Base-by-base conservation (phyloP, 2,888 invertebrate species). In the Minunthozetes semirufus region DNA sequence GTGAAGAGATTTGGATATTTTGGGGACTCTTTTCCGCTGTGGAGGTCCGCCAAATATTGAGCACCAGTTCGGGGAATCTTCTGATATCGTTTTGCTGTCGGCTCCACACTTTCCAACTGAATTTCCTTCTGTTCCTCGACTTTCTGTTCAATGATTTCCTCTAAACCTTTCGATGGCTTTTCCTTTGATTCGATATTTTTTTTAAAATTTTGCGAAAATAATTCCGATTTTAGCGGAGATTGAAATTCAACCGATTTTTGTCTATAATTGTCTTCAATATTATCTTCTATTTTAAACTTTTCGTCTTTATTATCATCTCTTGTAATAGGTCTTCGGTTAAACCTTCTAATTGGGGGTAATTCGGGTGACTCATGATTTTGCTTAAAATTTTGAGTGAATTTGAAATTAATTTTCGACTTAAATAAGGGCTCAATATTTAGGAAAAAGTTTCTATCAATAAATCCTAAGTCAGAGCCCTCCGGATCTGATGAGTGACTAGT, bases 41-140 rank as follows among this genome's bases (percentile, higher is more conserved):
- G 50, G 38, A 75, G 53, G 33, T 72, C 46, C 3, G 9, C 27
- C 25, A 75, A 46, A 48, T 75, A 72, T 48, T 75, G 59, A 27
- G 38, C 38, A n/a, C 56, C 74, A 25, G 70, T 50, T 38, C 53
- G 29, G 0, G 15, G 27, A 33, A 56, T 42, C 2, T 17, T 33
- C 33, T 33, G 4, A 33, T 33, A 33, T 9, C 9, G 3, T 3
- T 59, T 38, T 66, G 15, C 33, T 6, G 33, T 33, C 33, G 33
- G 9, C 33, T 29, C 38, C 38, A 66, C 66, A n/a, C n/a, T 33
- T 38, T 66, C 66, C n/a, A 66, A 42, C n/a, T 33, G 33, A n/a
- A 66, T 66, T 2, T 66, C 38, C 29, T 29, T 42, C 11, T 38
- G 33, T 66, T 66, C 66, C 1, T 66, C 66, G 11, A 38, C 38